phyloP scores from a whole-genome alignment of 2,888 invertebrate species.

The Gymnocheta viridis region DNA sequence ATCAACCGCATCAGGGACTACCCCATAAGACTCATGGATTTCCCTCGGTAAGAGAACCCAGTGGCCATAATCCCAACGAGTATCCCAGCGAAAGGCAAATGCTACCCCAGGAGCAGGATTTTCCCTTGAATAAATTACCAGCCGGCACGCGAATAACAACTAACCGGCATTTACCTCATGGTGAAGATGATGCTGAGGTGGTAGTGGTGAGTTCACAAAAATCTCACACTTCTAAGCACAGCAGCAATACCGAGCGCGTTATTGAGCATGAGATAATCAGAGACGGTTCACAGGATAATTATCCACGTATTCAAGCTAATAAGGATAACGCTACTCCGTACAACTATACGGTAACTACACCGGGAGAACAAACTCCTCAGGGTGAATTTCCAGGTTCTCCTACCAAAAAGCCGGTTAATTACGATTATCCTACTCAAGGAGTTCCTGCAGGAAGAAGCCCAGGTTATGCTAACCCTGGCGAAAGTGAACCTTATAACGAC shows the following conservation, averaged over 20 bases:
- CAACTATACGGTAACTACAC: slow-evolving; percentile 58
- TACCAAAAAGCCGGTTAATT: slow-evolving; percentile 63
- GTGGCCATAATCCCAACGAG: slow-evolving; percentile 35
- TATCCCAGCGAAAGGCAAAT: slow-evolving; percentile 45
- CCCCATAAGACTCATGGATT: slow-evolving; percentile 70
- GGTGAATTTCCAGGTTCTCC: slow-evolving; percentile 66
- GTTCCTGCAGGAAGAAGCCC: slow-evolving; percentile 72
- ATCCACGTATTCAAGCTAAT: slow-evolving; percentile 11
- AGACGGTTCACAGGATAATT: slow-evolving; percentile 46
- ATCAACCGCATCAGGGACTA: slow-evolving; percentile 50
- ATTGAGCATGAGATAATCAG: slow-evolving; percentile 74
- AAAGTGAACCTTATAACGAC: neutral
- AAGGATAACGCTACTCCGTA: slow-evolving; percentile 7
- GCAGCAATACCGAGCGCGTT: slow-evolving; percentile 74
- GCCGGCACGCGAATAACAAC: slow-evolving; percentile 36
- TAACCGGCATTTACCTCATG: neutral
- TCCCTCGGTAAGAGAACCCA: slow-evolving; percentile 66
- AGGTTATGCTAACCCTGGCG: neutral
- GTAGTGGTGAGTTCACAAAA: slow-evolving; percentile 75
- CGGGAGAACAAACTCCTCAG: slow-evolving; percentile 54
- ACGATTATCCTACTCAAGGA: slow-evolving; percentile 73
- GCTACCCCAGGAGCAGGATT: slow-evolving; percentile 43
- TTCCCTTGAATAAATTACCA: slow-evolving; percentile 49
- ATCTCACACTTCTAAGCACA: slow-evolving; percentile 75
- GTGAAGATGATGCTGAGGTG: slow-evolving; percentile 71